phyloP scores from a whole-genome alignment of 1,140 invertebrate genomes.

The Penaeus japonicus region DNA sequence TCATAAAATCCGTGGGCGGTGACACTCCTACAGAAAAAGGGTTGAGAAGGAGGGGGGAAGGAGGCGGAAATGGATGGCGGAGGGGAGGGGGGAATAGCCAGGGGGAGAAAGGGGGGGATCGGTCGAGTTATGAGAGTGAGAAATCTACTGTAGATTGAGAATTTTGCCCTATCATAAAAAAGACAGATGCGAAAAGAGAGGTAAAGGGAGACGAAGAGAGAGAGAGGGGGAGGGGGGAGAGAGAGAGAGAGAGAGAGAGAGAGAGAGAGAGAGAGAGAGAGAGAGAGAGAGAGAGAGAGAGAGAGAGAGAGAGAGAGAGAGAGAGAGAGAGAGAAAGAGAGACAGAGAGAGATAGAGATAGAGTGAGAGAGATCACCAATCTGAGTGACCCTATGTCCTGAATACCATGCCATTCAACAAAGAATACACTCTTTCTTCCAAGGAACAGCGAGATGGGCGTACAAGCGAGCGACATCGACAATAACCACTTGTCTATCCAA shows the following conservation, averaged over 20 bases:
- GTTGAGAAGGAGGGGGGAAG: background rate
- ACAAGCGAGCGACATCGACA: no score
- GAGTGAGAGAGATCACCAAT: background rate
- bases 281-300: background rate
- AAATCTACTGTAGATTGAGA: no score
- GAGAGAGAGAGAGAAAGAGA: background rate
- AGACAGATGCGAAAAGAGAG: no score
- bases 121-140: background rate
- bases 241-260: background rate
- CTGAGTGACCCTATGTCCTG: no score
- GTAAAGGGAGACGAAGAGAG: no score
- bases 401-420: no score
- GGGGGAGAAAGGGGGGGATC: background rate
- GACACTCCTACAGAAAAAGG: no score
- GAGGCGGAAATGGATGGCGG: background rate
- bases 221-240: background rate
- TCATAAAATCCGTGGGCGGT: no score
- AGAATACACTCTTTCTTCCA: no score
- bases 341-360: background rate
- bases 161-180: no score
- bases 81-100: background rate
- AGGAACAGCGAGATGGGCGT: no score
- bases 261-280: background rate
- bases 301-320: background rate
- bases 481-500: no score